phyloP scores from a whole-genome alignment of 2,888 invertebrate species.

The Altica lythri region DNA sequence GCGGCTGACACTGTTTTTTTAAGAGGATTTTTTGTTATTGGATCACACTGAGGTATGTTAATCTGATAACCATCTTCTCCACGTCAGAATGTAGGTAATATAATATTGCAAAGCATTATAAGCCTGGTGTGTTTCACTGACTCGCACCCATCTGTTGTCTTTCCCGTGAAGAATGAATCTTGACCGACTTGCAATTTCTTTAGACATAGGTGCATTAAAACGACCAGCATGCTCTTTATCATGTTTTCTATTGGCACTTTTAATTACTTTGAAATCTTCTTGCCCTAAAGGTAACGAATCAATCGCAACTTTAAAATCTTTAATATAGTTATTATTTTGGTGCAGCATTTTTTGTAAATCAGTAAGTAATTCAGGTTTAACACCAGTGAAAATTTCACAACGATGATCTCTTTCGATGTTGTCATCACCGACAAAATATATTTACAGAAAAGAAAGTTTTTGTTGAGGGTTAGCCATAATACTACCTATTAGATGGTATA shows the following conservation, averaged over 20 bases:
- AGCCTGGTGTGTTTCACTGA: conserved; percentile 46
- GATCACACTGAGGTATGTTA: conserved; percentile 16
- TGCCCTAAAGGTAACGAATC: conserved; percentile 25
- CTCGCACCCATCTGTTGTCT: conserved; percentile 5
- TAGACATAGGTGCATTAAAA: conserved; percentile 51
- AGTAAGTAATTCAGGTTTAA: background rate
- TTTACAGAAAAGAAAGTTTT: too few species aligned
- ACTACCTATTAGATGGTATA: too few species aligned
- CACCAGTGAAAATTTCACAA: background rate
- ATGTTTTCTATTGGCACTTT: conserved; percentile 49
- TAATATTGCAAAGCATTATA: too few species aligned
- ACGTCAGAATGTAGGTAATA: conserved; percentile 39
- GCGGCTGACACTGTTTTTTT: conserved; percentile 10
- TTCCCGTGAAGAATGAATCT: background rate
- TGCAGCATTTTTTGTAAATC: conserved; percentile 35
- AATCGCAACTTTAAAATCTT: conserved; percentile 48
- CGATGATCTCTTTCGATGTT: too few species aligned
- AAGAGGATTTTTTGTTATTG: conserved; percentile 14
- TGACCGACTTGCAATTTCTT: conserved; percentile 46
- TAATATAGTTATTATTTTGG: conserved; percentile 44
- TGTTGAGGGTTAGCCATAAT: too few species aligned
- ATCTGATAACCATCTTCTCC: conserved; percentile 37
- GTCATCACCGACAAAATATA: too few species aligned
- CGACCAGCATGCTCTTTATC: conserved; percentile 43
- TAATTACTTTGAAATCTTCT: conserved; percentile 46